Evolutionary conservation across 2,797 vertebrate genomes (phyloP).

Genomic region (Phylloscopus collybita): DNA sequence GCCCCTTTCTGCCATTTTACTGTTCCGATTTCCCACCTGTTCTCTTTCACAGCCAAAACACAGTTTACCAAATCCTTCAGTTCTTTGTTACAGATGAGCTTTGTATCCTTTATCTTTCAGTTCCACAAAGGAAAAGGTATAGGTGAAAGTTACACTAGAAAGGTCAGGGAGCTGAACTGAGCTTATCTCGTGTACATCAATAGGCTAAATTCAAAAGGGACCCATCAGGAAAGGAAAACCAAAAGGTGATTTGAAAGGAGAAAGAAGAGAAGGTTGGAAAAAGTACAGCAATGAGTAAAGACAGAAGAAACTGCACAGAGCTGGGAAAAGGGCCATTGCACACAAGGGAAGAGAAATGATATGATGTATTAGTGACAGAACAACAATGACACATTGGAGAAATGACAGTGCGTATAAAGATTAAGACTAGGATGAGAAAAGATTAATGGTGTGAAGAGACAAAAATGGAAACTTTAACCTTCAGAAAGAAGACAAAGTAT

Average conservation of each 20-base stretch:
- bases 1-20: not conserved
- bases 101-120: slow-evolving; percentile 4
- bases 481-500: slow-evolving; percentile 27
- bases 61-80: not conserved
- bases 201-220: slow-evolving; percentile 44
- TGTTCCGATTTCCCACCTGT: not conserved
- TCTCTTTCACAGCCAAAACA: slow-evolving; percentile 16
- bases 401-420: slow-evolving; percentile 15
- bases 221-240: not conserved
- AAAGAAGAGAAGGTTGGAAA: not conserved
- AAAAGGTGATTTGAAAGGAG: slow-evolving; percentile 40
- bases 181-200: not conserved
- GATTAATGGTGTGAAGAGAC: slow-evolving; percentile 9
- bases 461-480: slow-evolving; percentile 40
- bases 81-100: slow-evolving; percentile 12
- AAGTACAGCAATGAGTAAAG: not conserved
- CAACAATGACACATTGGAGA: slow-evolving; percentile 32
- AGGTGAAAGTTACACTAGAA: slow-evolving; percentile 34
- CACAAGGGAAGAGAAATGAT: slow-evolving; percentile 11
- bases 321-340: slow-evolving; percentile 25
- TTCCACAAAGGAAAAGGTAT: slow-evolving; percentile 38
- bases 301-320: slow-evolving; percentile 27
- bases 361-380: not conserved
- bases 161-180: slow-evolving; percentile 42
- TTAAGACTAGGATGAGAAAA: not conserved